Evolutionary conservation across 2,113 vertebrate genomes (phyloP).

Genomic region (Ictidomys tridecemlineatus): DNA sequence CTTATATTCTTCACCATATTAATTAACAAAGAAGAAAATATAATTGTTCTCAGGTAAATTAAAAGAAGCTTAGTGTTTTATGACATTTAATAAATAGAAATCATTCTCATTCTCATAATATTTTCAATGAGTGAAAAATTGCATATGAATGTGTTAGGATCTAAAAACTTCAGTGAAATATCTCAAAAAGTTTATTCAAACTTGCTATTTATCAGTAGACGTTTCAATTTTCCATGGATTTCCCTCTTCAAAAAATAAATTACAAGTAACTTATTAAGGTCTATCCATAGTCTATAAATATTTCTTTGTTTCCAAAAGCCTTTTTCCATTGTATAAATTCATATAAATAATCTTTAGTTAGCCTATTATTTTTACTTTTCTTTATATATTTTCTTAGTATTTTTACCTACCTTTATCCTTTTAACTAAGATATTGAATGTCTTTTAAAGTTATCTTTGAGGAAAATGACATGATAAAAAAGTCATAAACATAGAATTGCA

Average conservation of each 20-base stretch:
- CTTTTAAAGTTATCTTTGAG: neutral
- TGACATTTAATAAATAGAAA: neutral
- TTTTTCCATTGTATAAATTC: neutral
- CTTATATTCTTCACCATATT: neutral
- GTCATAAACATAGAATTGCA: neutral
- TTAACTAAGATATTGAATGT: neutral
- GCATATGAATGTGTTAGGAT: neutral
- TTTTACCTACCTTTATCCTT: neutral
- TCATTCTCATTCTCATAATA: neutral
- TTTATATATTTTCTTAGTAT: neutral
- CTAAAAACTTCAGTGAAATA: conserved; percentile 2
- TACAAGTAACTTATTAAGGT: neutral
- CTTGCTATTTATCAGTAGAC: neutral
- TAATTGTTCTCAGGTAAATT: conserved; percentile 7
- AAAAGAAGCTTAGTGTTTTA: conserved; percentile 5
- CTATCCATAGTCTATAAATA: conserved; percentile 1
- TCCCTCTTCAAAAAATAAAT: conserved; percentile 43
- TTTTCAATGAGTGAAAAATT: conserved; percentile 32
- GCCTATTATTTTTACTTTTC: neutral
- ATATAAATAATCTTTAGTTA: neutral
- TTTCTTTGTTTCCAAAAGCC: neutral
- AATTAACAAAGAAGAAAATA: neutral
- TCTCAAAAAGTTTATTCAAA: neutral
- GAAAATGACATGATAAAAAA: neutral
- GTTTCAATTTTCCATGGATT: neutral